A percentile compares a stretch with the other conserved stretches of the same genome.
phyloP scores from a whole-genome alignment of 2,797 vertebrate species.

The Streptopelia turtur region DNA sequence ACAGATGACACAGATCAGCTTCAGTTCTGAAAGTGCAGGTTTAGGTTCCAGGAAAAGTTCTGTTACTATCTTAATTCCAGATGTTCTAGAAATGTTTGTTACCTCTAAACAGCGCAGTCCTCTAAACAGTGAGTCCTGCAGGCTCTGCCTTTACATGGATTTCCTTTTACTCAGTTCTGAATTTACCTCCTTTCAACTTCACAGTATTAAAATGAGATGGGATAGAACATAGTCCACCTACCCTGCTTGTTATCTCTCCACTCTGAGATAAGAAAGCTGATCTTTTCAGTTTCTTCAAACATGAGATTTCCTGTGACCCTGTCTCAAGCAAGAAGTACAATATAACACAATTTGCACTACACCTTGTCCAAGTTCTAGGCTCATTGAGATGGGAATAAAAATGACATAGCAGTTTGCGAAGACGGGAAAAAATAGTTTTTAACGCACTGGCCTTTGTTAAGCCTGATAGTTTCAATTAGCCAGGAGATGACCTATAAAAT shows the following conservation, averaged over 20 bases:
- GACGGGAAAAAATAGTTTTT: neutral
- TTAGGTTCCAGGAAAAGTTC: neutral
- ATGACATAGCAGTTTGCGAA: neutral
- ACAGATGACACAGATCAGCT: neutral
- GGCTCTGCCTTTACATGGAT: neutral
- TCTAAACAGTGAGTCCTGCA: neutral
- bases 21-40: neutral
- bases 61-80: neutral
- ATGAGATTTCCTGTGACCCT: neutral
- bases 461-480: neutral
- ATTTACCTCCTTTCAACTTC: neutral
- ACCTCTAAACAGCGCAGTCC: neutral
- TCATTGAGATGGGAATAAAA: neutral
- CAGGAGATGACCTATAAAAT: neutral
- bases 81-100: neutral
- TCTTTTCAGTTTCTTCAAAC: neutral
- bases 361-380: neutral
- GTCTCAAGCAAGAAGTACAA: neutral
- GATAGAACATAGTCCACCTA: neutral
- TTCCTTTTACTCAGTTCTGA: neutral
- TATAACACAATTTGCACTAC: neutral
- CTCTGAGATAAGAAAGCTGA: neutral
- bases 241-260: neutral
- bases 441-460: neutral
- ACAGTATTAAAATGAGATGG: neutral